Evolutionary conservation across 2,888 invertebrate species (phyloP).

Genomic region (Adelphocoris suturalis): DNA sequence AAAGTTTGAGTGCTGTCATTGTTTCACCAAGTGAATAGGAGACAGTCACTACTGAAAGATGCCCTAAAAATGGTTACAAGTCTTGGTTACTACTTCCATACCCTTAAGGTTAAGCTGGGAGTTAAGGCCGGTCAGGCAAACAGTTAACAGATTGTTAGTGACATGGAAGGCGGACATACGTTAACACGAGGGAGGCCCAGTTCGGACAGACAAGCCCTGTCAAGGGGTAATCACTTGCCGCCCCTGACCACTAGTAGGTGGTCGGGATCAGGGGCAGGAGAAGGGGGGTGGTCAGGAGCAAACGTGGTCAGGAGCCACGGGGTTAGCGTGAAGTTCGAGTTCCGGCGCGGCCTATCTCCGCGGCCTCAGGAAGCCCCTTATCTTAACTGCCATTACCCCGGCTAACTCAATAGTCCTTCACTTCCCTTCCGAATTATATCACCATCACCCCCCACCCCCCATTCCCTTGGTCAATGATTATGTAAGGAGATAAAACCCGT

Average conservation of each 20-base stretch:
- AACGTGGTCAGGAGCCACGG: not conserved
- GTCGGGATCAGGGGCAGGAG: not conserved
- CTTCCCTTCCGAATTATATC: constrained; percentile 62
- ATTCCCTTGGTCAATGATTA: not conserved
- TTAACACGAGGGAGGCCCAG: constrained; percentile 15
- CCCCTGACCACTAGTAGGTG: not conserved
- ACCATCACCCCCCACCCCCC: not conserved
- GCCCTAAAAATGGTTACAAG: no score
- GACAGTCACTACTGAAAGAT: no score
- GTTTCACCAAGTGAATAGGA: no score
- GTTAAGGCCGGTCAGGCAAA: not conserved
- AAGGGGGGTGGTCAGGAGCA: not conserved
- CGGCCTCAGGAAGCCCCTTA: constrained; percentile 56
- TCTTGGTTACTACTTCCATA: no score
- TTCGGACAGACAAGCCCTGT: not conserved
- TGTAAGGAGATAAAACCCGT: not conserved
- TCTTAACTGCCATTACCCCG: constrained; percentile 61
- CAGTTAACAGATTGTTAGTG: constrained; percentile 3
- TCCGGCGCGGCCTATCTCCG: constrained; percentile 47
- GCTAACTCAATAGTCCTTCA: constrained; percentile 61
- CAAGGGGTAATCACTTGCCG: constrained; percentile 44
- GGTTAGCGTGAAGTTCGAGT: constrained; percentile 56
- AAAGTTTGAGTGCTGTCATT: no score
- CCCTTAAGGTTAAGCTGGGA: not conserved
- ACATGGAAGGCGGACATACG: constrained; percentile 31